Percentiles rank a stretch among this genome's conserved stretches.
Conservation (phyloP, 2,113 vertebrate genomes). For the Zapornia atra region DNA sequence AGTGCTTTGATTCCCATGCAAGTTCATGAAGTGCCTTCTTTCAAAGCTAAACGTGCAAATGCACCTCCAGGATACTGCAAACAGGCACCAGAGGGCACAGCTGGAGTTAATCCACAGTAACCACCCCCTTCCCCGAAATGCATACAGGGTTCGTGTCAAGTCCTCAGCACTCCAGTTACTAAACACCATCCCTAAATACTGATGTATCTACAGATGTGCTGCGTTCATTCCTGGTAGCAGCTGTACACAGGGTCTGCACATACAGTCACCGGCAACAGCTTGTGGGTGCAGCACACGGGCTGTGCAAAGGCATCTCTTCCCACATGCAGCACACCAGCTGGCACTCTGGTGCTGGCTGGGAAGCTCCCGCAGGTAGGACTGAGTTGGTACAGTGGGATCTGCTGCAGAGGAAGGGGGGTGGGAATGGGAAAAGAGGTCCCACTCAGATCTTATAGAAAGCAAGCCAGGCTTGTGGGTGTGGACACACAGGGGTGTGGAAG, state of each 20-base stretch:
- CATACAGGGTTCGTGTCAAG: background rate
- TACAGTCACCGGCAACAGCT: background rate
- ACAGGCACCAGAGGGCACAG: background rate
- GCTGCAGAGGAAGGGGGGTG: background rate
- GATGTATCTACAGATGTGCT: background rate
- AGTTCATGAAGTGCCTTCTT: background rate
- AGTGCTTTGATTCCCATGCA: background rate
- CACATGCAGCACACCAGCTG: background rate
- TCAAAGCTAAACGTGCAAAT: background rate
- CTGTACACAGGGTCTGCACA: background rate
- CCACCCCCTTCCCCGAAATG: background rate
- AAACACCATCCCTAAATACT: background rate
- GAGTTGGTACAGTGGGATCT: background rate
- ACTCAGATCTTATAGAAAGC: background rate
- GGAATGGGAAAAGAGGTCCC: background rate
- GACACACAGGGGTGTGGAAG: background rate
- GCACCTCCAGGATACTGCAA: background rate
- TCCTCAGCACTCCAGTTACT: background rate
- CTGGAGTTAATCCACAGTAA: background rate
- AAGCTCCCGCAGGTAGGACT: background rate
- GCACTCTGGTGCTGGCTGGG: background rate
- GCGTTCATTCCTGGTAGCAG: background rate
- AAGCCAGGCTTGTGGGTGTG: accelerated
- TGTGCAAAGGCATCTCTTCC: background rate
- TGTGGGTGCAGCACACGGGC: background rate